phyloP scores from a whole-genome alignment of 2,113 vertebrate species.

The Butastur rufipennis region DNA sequence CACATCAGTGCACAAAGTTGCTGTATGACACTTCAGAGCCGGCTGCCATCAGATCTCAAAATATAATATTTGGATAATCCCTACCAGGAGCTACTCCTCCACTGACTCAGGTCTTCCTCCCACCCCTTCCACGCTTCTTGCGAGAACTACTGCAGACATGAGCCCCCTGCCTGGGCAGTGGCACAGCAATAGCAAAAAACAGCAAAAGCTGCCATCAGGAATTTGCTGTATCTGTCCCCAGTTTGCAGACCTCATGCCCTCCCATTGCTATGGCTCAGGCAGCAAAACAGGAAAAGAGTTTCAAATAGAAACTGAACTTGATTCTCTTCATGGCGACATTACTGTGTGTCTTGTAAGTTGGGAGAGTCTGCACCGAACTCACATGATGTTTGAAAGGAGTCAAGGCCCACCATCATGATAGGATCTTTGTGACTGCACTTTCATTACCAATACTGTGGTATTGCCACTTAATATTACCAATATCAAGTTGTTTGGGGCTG shows the following conservation, averaged over 20 bases:
- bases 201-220: neutral
- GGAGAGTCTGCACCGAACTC: too few species aligned
- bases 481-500: neutral
- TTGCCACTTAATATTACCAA: neutral
- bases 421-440: neutral
- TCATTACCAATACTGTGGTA: too few species aligned
- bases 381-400: neutral
- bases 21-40: neutral
- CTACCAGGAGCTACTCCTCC: neutral
- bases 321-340: neutral
- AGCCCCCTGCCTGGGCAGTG: neutral
- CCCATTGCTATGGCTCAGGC: neutral
- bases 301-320: neutral
- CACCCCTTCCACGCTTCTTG: neutral
- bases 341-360: neutral
- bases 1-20: neutral
- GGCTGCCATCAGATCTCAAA: neutral
- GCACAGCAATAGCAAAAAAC: neutral
- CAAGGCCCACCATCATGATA: fast-evolving
- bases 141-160: neutral
- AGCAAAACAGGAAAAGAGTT: neutral
- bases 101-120: neutral
- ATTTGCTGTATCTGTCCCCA: neutral
- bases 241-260: neutral
- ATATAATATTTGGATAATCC: neutral